These are phyloP conservation scores for Drosophila anomalata DNA, from an alignment of 2,888 invertebrate genomes.

Conservation along the genomic window DNA sequence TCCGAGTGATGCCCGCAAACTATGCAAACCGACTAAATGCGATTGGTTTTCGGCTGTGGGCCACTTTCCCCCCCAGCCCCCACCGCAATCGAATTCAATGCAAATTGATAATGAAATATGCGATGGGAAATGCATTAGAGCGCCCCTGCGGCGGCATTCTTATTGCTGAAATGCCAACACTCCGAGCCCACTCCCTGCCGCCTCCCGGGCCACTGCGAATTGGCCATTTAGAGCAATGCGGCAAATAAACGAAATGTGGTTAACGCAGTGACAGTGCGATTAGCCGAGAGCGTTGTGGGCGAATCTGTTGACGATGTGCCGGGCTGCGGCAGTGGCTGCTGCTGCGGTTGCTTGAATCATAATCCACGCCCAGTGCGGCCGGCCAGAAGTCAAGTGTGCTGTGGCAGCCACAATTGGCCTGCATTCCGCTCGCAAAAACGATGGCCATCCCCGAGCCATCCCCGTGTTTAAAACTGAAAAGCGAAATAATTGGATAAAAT, in stretches of 20 bases:
- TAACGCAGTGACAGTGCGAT: slow-evolving; percentile 47
- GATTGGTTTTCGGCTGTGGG: slow-evolving; percentile 37
- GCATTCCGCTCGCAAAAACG: background rate
- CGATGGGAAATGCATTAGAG: slow-evolving; percentile 27
- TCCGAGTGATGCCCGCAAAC: slow-evolving; percentile 41
- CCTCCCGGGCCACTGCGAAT: slow-evolving; percentile 1
- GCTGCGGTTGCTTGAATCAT: slow-evolving; percentile 35
- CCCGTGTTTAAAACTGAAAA: background rate
- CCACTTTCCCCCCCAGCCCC: background rate
- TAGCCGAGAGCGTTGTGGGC: slow-evolving; percentile 37
- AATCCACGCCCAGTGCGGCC: slow-evolving; percentile 12
- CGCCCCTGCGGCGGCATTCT: slow-evolving; percentile 22
- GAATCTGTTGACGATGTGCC: slow-evolving; percentile 9
- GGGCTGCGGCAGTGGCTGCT: background rate
- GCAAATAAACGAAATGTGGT: slow-evolving; percentile 54
- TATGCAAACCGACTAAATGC: slow-evolving; percentile 29
- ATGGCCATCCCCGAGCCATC: background rate
- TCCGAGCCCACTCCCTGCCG: background rate
- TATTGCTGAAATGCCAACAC: slow-evolving; percentile 8
- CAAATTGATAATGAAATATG: slow-evolving; percentile 48
- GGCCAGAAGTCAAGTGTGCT: slow-evolving; percentile 30
- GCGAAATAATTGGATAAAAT: slow-evolving; percentile 8
- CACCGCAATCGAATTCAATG: slow-evolving; percentile 37
- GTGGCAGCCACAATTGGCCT: slow-evolving; percentile 22
- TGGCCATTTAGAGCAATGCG: slow-evolving; percentile 36